Base-by-base conservation (phyloP, 2,113 vertebrate species). In the Pyxicephalus adspersus region DNA sequence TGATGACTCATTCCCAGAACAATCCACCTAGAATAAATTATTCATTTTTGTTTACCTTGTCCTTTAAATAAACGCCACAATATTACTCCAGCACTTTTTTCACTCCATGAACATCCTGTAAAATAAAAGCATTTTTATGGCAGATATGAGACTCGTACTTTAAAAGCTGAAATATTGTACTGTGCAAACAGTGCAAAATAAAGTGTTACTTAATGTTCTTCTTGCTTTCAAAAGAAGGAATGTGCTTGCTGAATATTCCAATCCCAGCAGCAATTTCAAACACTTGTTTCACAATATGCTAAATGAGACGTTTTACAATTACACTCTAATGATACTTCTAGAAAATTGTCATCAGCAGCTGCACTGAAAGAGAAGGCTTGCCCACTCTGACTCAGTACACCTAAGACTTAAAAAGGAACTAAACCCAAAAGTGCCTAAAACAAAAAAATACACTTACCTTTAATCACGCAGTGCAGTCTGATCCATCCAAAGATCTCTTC, bases 261-360 rank as follows among this genome's bases (percentile, higher is more conserved):
- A 20, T 60, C 34, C 19, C 38, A 51, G 58, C 34, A 8, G 58
- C 38, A 52, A 64, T 76, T 64, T 38, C 19, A 17, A n/a, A 64
- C 74, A 51, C 58, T 76, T 76, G 60, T 64, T 28, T 26, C 50
- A 54, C 74, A 64, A 64, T 52, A 64, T 29, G 34, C 29, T 54
- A 77, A 77, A 77, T 51, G 31, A 64, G 52, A 77, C n/a, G 22
- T 38, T 34, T 64, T 16, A 19, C 64, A 64, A 64, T 77, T 26
- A 77, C 74, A 17, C 18, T 51, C 52, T 52, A 77, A 64, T 64
- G 60, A 28, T n/a, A 45, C 61, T 64, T 17, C 5, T 19, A 11
- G 34, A 15, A 23, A 50, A 25, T 64, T 17, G 17, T 76, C 38
- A 52, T 7, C 23, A 11, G 11, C 73, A 23, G 57, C 73, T 50